Evolutionary conservation across 2,113 vertebrate species (phyloP).

Genomic region (Indicator maculatus): DNA sequence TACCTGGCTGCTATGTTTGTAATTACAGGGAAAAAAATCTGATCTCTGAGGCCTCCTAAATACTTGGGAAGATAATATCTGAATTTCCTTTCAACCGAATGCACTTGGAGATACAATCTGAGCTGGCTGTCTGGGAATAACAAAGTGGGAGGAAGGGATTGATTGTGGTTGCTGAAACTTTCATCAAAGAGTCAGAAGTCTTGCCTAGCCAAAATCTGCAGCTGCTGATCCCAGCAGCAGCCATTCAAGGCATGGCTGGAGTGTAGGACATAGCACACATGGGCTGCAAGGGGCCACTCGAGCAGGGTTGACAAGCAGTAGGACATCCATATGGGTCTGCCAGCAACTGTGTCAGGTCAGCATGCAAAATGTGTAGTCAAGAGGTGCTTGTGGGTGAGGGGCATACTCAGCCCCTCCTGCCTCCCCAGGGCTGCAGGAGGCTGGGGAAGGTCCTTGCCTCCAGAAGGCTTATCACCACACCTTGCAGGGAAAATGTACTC

Average conservation of each 20-base stretch:
- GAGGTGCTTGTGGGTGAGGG: not conserved
- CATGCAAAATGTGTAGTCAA: accelerated
- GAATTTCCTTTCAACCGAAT: conserved; percentile 53
- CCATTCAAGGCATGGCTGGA: accelerated
- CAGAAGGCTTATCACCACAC: not conserved
- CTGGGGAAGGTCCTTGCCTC: not conserved
- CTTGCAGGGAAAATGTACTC: not conserved
- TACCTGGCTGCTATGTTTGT: not conserved
- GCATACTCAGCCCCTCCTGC: not conserved
- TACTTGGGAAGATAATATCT: conserved; percentile 51
- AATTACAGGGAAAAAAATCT: conserved; percentile 6
- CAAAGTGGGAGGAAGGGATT: conserved; percentile 24
- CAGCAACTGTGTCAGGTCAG: not conserved
- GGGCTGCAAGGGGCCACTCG: not conserved
- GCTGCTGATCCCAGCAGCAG: not conserved
- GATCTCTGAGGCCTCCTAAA: conserved; percentile 30
- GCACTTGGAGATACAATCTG: conserved; percentile 37
- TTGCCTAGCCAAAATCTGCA: not conserved
- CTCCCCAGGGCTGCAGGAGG: not conserved
- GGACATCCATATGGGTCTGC: not conserved
- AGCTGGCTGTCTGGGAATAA: conserved; percentile 44
- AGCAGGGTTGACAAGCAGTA: not conserved
- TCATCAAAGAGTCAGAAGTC: not conserved
- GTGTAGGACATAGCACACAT: accelerated
- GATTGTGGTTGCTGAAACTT: conserved; percentile 38